Base-by-base conservation (phyloP, 2,888 invertebrate genomes). In the Polyommatus iphigenia region DNA sequence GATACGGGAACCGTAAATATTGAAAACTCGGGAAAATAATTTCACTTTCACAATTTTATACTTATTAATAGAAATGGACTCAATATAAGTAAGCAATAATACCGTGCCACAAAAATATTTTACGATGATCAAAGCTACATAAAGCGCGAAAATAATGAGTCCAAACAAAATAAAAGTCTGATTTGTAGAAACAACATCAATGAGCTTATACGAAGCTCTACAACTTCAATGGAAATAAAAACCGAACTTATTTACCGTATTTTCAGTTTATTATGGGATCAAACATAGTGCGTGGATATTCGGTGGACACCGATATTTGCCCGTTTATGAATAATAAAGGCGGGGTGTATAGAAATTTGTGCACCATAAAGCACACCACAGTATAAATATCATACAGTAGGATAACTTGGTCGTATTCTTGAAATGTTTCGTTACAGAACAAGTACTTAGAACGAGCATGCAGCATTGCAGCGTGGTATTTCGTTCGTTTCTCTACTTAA, bases 331-430 rank as follows among this genome's bases (percentile, higher is more conserved):
- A 77, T 77, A 78, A 77, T 73, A 78, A 62, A 78, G 57, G 46
- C 46, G 46, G 50, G 86, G 86, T 90, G 91, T 90, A 92, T 90
- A 93, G 91, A 92, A 92, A 90, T 92, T 92, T 90, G 89, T 90
- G 88, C 89, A 90, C 88, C 90, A 88, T 93, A 93, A 93, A 93
- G 88, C 85, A 54, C 54, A 18, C 15, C 54, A 54, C 54, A 54
- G 18, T 54, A 54, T 54, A 18, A 54, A 54, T 54, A 54, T 18
- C 54, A 18, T 54, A 18, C 54, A 54, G 18, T 54, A 54, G 18
- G 54, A 15, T 54, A 18, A 54, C 15, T 54, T 54, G 54, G 13
- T 54, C 18, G 13, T 5, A 18, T 18, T 15, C 54, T 54, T 54
- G 5, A 54, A 54, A 18, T 18, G 18, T 54, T 54, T 50, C 15